These are phyloP conservation scores for Macaria liturata DNA, from an alignment of 2,888 invertebrate genomes.

Conservation along the genomic window DNA sequence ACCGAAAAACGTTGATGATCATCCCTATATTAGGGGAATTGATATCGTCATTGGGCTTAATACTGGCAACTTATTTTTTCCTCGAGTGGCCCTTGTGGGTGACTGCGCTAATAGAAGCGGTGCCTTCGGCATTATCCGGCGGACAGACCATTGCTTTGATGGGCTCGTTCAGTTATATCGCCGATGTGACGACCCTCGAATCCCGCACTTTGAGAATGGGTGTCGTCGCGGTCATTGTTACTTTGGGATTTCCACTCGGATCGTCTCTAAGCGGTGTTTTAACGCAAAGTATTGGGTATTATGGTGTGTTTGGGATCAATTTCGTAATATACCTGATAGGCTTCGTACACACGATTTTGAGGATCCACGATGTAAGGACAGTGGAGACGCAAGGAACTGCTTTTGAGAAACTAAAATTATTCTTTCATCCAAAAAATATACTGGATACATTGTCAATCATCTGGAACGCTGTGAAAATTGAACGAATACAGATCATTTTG, in stretches of 20 bases:
- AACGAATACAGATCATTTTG: constrained; percentile 57
- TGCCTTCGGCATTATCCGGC: constrained; percentile 83
- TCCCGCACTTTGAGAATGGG: constrained; percentile 85
- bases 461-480: constrained; percentile 50
- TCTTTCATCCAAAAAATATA: constrained; percentile 65
- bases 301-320: constrained; percentile 67
- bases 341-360: constrained; percentile 61
- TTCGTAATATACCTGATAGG: constrained; percentile 58
- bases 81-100: constrained; percentile 81
- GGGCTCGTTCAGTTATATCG: constrained; percentile 84
- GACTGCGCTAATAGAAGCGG: constrained; percentile 78
- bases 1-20: constrained; percentile 82
- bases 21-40: constrained; percentile 82
- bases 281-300: constrained; percentile 70
- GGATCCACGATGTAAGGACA: constrained; percentile 63
- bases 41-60: constrained; percentile 72
- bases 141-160: constrained; percentile 81
- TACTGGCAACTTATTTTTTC: constrained; percentile 81
- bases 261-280: constrained; percentile 78
- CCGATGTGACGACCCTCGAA: constrained; percentile 83
- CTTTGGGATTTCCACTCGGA: constrained; percentile 76
- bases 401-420: constrained; percentile 48
- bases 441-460: constrained; percentile 71
- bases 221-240: constrained; percentile 79
- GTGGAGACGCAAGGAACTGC: constrained; percentile 53